These are phyloP conservation scores for Calameuta filiformis DNA, from an alignment of 2,888 invertebrate species.

Conservation along the genomic window DNA sequence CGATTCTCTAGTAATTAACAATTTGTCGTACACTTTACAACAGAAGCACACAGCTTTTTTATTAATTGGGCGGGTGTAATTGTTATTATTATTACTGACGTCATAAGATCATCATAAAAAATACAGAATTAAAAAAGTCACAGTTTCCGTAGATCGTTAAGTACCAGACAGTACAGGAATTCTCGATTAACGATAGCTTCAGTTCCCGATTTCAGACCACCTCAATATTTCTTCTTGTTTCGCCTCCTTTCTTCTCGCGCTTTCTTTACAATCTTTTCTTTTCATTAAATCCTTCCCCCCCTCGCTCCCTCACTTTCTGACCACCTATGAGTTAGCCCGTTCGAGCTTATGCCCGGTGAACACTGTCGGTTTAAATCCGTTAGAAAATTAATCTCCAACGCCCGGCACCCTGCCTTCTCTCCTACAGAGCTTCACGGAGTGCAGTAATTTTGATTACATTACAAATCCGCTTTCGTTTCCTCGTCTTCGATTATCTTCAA, in stretches of 20 bases:
- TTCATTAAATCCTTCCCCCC: not conserved
- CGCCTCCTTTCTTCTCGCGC: not conserved
- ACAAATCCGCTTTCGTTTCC: slow-evolving; percentile 11
- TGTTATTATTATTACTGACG: slow-evolving; percentile 3
- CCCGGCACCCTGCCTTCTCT: not conserved
- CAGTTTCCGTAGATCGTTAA: not conserved
- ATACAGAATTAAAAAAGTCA: not conserved
- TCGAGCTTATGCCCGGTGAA: not conserved
- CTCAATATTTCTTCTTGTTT: not conserved
- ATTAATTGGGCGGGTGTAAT: slow-evolving; percentile 19
- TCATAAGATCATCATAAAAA: slow-evolving; percentile 12
- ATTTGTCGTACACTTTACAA: not conserved
- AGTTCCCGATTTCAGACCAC: not conserved
- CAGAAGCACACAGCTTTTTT: slow-evolving; percentile 13
- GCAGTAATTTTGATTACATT: slow-evolving; percentile 32
- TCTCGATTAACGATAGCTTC: not conserved
- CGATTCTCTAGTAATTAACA: not conserved
- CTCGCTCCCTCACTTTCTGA: not conserved
- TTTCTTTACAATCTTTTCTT: not conserved
- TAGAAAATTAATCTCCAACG: slow-evolving; percentile 32
- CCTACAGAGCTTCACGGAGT: not conserved
- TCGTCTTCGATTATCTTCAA: not conserved
- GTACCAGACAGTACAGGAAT: not conserved
- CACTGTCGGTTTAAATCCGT: slow-evolving; percentile 23
- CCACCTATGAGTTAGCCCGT: not conserved